Evolutionary conservation across 2,113 vertebrate species (phyloP).

Genomic region (Lophochroa leadbeateri): DNA sequence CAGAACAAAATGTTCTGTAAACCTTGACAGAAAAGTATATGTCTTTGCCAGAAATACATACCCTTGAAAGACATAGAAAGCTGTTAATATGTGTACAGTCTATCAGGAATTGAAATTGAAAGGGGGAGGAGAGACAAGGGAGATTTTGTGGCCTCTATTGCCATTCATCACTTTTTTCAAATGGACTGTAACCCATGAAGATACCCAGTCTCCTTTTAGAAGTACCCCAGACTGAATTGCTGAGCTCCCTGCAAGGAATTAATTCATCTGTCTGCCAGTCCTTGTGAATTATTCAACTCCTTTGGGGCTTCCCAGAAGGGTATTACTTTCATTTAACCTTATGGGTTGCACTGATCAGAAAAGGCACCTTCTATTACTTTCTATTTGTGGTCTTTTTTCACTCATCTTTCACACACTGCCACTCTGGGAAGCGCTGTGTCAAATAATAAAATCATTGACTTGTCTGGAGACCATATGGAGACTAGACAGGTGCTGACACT

Average conservation of each 20-base stretch:
- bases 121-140: neutral
- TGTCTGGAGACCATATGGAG: neutral
- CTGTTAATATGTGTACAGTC: slow-evolving; percentile 42
- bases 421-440: neutral
- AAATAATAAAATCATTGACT: neutral
- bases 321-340: neutral
- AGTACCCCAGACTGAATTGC: neutral
- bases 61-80: slow-evolving; percentile 48
- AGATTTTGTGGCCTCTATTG: slow-evolving; percentile 12
- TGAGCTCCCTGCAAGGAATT: neutral
- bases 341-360: neutral
- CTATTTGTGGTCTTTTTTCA: neutral
- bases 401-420: neutral
- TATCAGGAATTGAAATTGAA: slow-evolving; percentile 27
- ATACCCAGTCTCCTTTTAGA: neutral
- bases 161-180: neutral
- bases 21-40: slow-evolving; percentile 53
- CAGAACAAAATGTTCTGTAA: slow-evolving; percentile 67
- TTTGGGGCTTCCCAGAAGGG: neutral
- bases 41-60: slow-evolving; percentile 64
- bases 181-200: neutral
- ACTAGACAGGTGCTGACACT: neutral
- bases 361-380: neutral
- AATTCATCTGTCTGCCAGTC: neutral
- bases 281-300: slow-evolving; percentile 24